These are phyloP conservation scores for Thripadectes ignobilis DNA, from an alignment of 2,797 vertebrate genomes.

Conservation along the genomic window DNA sequence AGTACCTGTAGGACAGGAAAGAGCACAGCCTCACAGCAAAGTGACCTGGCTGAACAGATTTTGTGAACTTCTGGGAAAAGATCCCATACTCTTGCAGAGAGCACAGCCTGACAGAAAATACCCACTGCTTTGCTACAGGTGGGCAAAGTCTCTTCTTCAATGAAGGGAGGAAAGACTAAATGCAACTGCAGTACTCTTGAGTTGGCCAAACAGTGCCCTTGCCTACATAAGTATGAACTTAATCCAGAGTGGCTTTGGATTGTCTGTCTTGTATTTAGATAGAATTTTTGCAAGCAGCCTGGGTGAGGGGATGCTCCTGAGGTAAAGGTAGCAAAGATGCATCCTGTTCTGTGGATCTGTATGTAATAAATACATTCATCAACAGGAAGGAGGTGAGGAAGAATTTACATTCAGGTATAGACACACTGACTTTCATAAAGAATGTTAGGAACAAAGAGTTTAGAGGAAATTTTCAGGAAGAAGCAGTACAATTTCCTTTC, in stretches of 20 bases:
- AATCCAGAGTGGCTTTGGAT: background rate
- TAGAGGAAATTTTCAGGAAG: background rate
- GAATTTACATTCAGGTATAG: background rate
- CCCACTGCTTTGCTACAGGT: background rate
- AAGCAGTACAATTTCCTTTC: background rate
- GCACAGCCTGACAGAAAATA: background rate
- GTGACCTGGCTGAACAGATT: background rate
- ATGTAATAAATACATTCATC: background rate
- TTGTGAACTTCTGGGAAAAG: background rate
- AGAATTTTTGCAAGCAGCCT: background rate
- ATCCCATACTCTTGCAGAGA: background rate
- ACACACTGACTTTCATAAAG: background rate
- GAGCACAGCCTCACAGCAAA: background rate
- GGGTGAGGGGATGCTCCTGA: background rate
- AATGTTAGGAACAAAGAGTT: background rate
- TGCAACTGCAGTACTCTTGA: background rate
- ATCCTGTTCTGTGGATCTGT: background rate
- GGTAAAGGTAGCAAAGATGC: background rate
- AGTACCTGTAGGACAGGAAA: background rate
- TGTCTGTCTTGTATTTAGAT: background rate
- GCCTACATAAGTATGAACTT: background rate
- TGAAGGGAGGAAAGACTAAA: background rate
- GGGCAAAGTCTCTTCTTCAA: background rate
- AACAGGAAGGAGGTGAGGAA: background rate
- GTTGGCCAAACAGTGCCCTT: background rate